Conservation (phyloP, 1,140 invertebrate genomes). For the Alviniconcha marisindica region DNA sequence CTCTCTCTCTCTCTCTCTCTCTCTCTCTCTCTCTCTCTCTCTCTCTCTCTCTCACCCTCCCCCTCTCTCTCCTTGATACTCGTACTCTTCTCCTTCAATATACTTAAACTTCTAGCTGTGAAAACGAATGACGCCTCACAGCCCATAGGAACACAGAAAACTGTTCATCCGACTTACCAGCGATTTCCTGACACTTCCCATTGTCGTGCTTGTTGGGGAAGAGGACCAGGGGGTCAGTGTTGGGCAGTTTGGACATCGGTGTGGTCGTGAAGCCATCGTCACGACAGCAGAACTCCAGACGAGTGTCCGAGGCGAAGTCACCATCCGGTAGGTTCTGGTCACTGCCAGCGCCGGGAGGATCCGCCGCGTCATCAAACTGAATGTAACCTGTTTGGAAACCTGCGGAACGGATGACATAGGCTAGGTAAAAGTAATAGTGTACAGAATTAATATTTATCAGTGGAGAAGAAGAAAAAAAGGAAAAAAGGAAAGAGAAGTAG, state of each 20-base stretch:
- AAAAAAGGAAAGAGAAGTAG: neutral
- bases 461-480: neutral
- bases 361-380: slow-evolving; percentile 13
- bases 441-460: neutral
- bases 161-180: too few relatives aligned
- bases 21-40: too few relatives aligned
- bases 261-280: slow-evolving; percentile 1
- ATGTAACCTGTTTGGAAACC: slow-evolving; percentile 21
- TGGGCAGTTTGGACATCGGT: slow-evolving; percentile 1
- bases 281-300: slow-evolving; percentile 37
- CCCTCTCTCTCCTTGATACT: too few relatives aligned
- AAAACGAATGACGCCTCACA: too few relatives aligned
- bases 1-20: too few relatives aligned
- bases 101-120: too few relatives aligned
- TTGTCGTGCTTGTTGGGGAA: neutral
- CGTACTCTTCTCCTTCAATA: too few relatives aligned
- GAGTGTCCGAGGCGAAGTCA: slow-evolving; percentile 13
- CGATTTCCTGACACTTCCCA: neutral
- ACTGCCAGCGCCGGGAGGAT: neutral
- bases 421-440: neutral
- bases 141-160: too few relatives aligned
- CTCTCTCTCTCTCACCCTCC: too few relatives aligned
- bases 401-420: neutral
- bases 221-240: neutral
- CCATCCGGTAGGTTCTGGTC: neutral